phyloP scores from a whole-genome alignment of 2,113 vertebrate genomes.

The Antennarius striatus region DNA sequence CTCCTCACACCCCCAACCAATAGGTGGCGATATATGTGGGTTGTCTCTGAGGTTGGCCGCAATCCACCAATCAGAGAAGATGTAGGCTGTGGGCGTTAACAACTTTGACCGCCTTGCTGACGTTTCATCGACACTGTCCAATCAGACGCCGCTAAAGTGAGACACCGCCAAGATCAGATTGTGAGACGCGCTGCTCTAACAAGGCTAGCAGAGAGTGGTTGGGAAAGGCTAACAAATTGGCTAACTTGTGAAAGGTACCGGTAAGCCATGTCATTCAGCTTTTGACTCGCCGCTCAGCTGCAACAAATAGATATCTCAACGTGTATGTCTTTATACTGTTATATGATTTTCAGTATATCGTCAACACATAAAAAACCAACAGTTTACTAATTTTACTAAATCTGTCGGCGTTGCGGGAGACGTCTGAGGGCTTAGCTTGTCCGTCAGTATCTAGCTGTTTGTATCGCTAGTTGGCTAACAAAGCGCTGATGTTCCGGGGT shows the following conservation, averaged over 20 bases:
- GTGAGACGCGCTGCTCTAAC: constrained; percentile 66
- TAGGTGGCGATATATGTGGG: constrained; percentile 26
- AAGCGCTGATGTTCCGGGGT: constrained; percentile 43
- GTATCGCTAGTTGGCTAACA: constrained; percentile 57
- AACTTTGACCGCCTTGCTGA: constrained; percentile 24
- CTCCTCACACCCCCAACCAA: constrained; percentile 30
- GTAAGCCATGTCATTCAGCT: constrained; percentile 54
- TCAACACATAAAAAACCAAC: not conserved
- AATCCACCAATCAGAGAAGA: constrained; percentile 21
- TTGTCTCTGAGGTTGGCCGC: not conserved
- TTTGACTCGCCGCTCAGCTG: not conserved
- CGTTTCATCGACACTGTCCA: constrained; percentile 67
- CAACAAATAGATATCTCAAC: not conserved
- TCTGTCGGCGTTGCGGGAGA: constrained; percentile 43
- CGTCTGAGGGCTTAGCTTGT: constrained; percentile 59
- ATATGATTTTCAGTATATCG: not conserved
- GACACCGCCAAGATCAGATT: constrained; percentile 86
- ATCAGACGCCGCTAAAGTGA: constrained; percentile 64
- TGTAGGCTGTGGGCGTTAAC: constrained; percentile 38
- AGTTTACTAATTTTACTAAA: not conserved
- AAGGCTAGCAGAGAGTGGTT: constrained; percentile 53
- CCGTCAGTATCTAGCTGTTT: constrained; percentile 31
- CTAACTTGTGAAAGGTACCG: constrained; percentile 64
- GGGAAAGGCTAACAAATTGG: constrained; percentile 52
- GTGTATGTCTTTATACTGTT: not conserved